A percentile compares a stretch with the other conserved stretches of the same genome.
Conservation (phyloP, 2,888 invertebrate species). For the Conchocele bisecta region DNA sequence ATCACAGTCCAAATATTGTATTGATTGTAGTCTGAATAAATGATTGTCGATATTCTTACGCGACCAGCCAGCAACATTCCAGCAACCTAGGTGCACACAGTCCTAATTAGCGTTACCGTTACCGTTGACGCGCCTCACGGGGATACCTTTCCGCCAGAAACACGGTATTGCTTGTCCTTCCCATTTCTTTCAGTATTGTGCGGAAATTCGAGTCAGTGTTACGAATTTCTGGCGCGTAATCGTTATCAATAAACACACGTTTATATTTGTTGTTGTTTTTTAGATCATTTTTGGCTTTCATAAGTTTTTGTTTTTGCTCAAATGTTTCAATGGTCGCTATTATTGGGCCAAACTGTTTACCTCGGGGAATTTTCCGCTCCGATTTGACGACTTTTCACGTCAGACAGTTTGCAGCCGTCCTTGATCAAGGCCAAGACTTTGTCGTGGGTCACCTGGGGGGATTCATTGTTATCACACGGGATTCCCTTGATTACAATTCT, state of each 20-base stretch:
- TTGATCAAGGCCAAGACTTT: background rate
- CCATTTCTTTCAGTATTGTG: conserved; percentile 20
- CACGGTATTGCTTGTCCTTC: conserved; percentile 13
- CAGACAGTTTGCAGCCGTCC: background rate
- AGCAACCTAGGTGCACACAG: conserved; percentile 17
- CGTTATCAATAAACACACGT: conserved; percentile 4
- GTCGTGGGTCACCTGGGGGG: background rate
- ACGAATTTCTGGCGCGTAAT: background rate
- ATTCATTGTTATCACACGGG: conserved; percentile 1
- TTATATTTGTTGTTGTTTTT: background rate
- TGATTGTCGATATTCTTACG: conserved; percentile 6
- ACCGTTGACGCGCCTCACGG: background rate
- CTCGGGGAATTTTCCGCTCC: background rate
- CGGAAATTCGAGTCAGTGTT: conserved; percentile 10
- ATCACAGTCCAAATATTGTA: conserved; percentile 8
- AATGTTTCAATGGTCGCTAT: conserved; percentile 1
- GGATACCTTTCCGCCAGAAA: background rate
- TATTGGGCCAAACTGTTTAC: background rate
- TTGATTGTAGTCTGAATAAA: background rate
- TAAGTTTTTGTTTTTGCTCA: background rate
- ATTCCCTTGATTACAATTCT: background rate
- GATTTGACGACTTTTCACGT: background rate
- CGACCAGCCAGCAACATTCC: conserved; percentile 24
- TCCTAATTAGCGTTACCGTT: conserved; percentile 2
- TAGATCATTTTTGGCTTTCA: background rate